phyloP scores from a whole-genome alignment of 2,888 invertebrate species.

The Platycheirus albimanus region DNA sequence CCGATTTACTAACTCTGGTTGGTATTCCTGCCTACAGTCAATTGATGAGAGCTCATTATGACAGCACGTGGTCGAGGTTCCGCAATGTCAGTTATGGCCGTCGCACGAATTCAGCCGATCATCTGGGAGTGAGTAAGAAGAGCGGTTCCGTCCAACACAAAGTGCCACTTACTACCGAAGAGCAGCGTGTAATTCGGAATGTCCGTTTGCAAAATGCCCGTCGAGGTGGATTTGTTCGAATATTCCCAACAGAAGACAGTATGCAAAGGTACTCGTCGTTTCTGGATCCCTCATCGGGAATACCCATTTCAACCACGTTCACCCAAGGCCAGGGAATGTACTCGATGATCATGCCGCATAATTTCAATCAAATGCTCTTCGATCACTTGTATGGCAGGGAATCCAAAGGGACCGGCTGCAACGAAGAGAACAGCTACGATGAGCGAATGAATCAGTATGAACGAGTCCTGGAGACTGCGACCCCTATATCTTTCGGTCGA shows the following conservation, averaged over 20 bases:
- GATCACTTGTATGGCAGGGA: slow-evolving; percentile 88
- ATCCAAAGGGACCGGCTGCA: slow-evolving; percentile 54
- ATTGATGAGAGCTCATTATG: slow-evolving; percentile 83
- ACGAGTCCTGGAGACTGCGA: slow-evolving; percentile 79
- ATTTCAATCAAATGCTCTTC: slow-evolving; percentile 90
- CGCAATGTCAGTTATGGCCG: slow-evolving; percentile 85
- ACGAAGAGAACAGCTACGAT: slow-evolving; percentile 78
- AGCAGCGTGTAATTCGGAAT: slow-evolving; percentile 89
- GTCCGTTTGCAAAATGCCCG: slow-evolving; percentile 91
- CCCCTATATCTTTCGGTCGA: slow-evolving; percentile 78
- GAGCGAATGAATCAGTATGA: slow-evolving; percentile 84
- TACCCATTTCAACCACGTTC: slow-evolving; percentile 87
- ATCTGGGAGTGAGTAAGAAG: slow-evolving; percentile 75
- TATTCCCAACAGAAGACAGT: slow-evolving; percentile 94
- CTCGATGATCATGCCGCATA: slow-evolving; percentile 85
- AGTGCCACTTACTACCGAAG: slow-evolving; percentile 87
- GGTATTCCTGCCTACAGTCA: slow-evolving; percentile 92
- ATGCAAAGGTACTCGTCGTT: slow-evolving; percentile 93
- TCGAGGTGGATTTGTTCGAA: slow-evolving; percentile 93
- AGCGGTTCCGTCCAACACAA: slow-evolving; percentile 68
- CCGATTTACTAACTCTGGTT: slow-evolving; percentile 95
- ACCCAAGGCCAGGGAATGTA: slow-evolving; percentile 84
- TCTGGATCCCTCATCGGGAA: slow-evolving; percentile 89
- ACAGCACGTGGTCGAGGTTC: slow-evolving; percentile 80
- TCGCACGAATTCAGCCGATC: slow-evolving; percentile 89